Conservation (phyloP, 2,797 vertebrate genomes). For the Arnoldichthys spilopterus region DNA sequence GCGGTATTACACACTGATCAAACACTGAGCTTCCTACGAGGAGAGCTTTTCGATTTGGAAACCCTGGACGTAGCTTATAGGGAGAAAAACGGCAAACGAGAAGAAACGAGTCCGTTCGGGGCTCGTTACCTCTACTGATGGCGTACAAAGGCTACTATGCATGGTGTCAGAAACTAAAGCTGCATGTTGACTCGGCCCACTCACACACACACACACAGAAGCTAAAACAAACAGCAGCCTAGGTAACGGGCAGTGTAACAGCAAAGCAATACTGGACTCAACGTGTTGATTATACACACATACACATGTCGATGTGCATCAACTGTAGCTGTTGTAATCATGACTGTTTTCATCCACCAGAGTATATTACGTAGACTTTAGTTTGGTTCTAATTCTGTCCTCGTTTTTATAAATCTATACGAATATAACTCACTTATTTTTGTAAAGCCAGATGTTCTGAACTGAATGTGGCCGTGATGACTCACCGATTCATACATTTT, state of each 20-base stretch:
- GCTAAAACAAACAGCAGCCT: slow-evolving; percentile 45
- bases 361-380: slow-evolving; percentile 57
- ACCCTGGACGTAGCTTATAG: not conserved
- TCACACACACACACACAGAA: slow-evolving; percentile 24
- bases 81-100: slow-evolving; percentile 43
- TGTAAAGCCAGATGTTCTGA: slow-evolving; percentile 69
- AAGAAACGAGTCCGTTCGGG: slow-evolving; percentile 46
- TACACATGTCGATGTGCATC: slow-evolving; percentile 33
- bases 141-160: slow-evolving; percentile 53
- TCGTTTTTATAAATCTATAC: slow-evolving; percentile 55
- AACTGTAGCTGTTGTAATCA: slow-evolving; percentile 58
- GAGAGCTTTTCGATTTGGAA: not conserved
- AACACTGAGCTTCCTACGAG: slow-evolving; percentile 16
- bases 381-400: slow-evolving; percentile 35
- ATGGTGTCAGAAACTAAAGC: slow-evolving; percentile 62
- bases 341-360: slow-evolving; percentile 57
- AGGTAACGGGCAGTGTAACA: slow-evolving; percentile 57
- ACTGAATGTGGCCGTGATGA: slow-evolving; percentile 54
- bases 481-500: slow-evolving; percentile 56
- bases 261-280: slow-evolving; percentile 72
- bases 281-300: slow-evolving; percentile 45
- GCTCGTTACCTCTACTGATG: slow-evolving; percentile 27
- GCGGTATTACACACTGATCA: slow-evolving; percentile 5
- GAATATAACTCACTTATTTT: slow-evolving; percentile 77
- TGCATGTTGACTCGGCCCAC: slow-evolving; percentile 72